phyloP scores from a whole-genome alignment of 1,140 invertebrate genomes.

The Bemisia tabaci region DNA sequence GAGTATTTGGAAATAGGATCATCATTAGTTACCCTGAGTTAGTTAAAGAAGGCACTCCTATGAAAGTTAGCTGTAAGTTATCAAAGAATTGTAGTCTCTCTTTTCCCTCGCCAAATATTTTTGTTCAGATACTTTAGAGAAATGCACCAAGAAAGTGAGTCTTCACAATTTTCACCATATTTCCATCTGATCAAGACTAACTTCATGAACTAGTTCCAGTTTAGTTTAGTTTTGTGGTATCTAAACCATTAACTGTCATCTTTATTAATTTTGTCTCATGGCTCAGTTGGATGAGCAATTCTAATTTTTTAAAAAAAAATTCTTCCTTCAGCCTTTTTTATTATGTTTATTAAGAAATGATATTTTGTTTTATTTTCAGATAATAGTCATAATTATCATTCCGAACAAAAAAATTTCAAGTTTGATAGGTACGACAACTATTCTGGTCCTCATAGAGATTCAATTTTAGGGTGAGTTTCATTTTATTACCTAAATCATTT shows the following conservation, averaged over 20 bases:
- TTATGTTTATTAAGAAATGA: too few relatives aligned
- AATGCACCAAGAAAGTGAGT: too few relatives aligned
- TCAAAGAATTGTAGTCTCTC: background rate
- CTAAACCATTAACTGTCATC: too few relatives aligned
- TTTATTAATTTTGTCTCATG: background rate
- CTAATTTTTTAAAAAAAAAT: slow-evolving; percentile 5
- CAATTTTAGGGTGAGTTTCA: background rate
- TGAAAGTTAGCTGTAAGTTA: background rate
- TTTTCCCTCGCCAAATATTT: background rate
- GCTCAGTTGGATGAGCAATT: slow-evolving; percentile 8
- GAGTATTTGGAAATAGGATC: slow-evolving; percentile 48
- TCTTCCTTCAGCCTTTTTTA: too few relatives aligned
- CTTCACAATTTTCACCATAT: too few relatives aligned
- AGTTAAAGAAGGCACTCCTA: slow-evolving; percentile 11
- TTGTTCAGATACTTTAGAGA: too few relatives aligned
- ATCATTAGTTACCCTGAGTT: slow-evolving; percentile 16
- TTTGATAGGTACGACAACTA: background rate
- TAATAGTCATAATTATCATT: background rate
- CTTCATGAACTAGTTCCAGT: background rate
- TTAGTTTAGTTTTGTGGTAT: background rate
- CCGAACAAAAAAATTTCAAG: background rate
- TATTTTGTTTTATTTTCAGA: too few relatives aligned
- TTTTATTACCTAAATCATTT: too few relatives aligned
- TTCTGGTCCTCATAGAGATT: background rate
- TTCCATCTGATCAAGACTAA: background rate